A percentile compares a stretch with the other conserved stretches of the same genome.
Evolutionary conservation across 2,888 invertebrate genomes (phyloP).

Genomic region (Dolichopus griseipennis): DNA sequence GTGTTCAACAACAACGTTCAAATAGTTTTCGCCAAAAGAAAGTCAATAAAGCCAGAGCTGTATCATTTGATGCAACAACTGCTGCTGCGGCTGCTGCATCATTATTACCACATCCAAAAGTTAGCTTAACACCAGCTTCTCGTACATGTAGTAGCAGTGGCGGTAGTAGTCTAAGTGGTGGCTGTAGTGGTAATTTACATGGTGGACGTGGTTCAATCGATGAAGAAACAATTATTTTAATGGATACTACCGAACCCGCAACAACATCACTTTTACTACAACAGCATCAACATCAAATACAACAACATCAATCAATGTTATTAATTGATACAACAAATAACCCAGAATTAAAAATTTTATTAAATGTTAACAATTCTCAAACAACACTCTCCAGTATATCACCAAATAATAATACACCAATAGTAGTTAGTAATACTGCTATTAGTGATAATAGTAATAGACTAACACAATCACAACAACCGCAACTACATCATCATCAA

Average conservation of each 20-base stretch:
- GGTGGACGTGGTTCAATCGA: constrained; percentile 12
- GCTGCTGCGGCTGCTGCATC: constrained; percentile 7
- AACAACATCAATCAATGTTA: constrained; percentile 22
- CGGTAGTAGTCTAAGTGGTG: constrained; percentile 8
- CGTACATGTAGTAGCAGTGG: constrained; percentile 15
- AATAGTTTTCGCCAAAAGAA: background rate
- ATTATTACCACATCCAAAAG: constrained; percentile 15
- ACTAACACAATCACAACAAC: constrained; percentile 33
- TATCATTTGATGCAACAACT: constrained; percentile 24
- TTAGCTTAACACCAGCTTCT: constrained; percentile 19
- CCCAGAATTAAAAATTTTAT: background rate
- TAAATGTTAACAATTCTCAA: constrained; percentile 8
- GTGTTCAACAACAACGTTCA: constrained; percentile 9
- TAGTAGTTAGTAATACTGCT: constrained; percentile 27
- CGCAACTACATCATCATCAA: constrained; percentile 18
- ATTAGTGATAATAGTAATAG: constrained; percentile 31
- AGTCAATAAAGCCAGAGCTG: constrained; percentile 21
- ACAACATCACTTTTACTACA: background rate
- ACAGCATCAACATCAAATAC: background rate
- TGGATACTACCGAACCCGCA: constrained; percentile 16
- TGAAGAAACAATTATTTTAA: constrained; percentile 17
- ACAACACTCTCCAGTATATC: background rate
- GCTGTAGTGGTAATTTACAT: background rate
- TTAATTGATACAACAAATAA: constrained; percentile 17
- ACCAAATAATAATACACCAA: constrained; percentile 7